phyloP scores from a whole-genome alignment of 2,113 vertebrate species.

The Dunckerocampus dactyliophorus region DNA sequence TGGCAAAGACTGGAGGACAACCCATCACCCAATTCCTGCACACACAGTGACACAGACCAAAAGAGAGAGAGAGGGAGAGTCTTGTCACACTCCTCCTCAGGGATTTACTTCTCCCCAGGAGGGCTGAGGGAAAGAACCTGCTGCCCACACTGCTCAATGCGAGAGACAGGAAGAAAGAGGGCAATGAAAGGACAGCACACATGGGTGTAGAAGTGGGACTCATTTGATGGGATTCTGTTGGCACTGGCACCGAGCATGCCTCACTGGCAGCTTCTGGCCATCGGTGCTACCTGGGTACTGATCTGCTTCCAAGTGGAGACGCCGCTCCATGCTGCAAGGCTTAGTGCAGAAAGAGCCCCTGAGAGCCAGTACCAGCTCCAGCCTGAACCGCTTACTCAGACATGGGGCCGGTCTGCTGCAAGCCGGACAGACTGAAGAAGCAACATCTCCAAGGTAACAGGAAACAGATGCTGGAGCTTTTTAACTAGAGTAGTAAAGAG shows the following conservation, averaged over 20 bases:
- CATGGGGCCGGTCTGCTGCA: conserved; percentile 73
- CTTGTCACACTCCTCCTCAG: conserved; percentile 58
- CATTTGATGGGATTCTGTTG: conserved; percentile 38
- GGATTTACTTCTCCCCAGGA: conserved; percentile 66
- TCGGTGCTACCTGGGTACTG: conserved; percentile 45
- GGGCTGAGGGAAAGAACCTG: conserved; percentile 56
- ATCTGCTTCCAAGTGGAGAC: conserved; percentile 38
- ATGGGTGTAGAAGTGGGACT: conserved; percentile 33
- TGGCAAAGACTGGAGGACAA: conserved; percentile 65
- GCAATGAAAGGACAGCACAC: conserved; percentile 40
- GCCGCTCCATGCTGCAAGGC: conserved; percentile 26
- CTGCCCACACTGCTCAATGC: conserved; percentile 55
- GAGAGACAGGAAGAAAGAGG: conserved; percentile 30
- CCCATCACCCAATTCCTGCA: conserved; percentile 56
- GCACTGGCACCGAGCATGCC: conserved; percentile 50
- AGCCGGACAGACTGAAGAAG: conserved; percentile 55
- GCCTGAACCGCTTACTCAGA: conserved; percentile 35
- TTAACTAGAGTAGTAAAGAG: conserved; percentile 39
- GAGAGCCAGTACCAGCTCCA: conserved; percentile 18
- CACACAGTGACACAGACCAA: conserved; percentile 34
- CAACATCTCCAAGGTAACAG: conserved; percentile 69
- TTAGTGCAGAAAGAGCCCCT: conserved; percentile 15
- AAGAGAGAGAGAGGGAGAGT: conserved; percentile 38
- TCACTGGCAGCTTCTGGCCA: conserved; percentile 41
- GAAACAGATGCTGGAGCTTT: conserved; percentile 54